These are phyloP conservation scores for Linnaemya tessellans DNA, from an alignment of 2,888 invertebrate genomes.

Conservation along the genomic window DNA sequence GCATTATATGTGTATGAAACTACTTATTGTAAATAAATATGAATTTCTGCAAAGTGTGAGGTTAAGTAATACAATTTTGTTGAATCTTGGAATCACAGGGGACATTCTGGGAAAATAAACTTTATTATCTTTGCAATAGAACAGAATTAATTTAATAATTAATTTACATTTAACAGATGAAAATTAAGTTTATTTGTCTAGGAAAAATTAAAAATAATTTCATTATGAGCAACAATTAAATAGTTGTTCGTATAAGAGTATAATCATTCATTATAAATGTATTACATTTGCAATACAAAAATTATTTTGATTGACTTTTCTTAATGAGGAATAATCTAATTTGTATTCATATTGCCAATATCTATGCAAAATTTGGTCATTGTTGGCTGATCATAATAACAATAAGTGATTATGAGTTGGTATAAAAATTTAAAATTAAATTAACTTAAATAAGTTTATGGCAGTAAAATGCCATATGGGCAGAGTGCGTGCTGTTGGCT, in stretches of 20 bases:
- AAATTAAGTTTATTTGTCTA: background rate
- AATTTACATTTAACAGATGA: background rate
- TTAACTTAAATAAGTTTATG: background rate
- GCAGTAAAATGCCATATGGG: too few species aligned
- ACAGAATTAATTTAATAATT: background rate
- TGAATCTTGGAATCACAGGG: slow-evolving; percentile 4
- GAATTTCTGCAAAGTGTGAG: background rate
- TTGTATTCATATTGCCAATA: too few species aligned
- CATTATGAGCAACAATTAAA: too few species aligned
- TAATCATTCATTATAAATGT: background rate
- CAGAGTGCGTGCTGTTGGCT: too few species aligned
- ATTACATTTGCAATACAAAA: background rate
- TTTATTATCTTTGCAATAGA: background rate
- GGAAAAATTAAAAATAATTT: too few species aligned
- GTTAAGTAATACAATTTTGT: slow-evolving; percentile 15
- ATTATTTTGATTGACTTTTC: background rate
- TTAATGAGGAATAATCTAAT: too few species aligned
- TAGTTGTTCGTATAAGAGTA: background rate
- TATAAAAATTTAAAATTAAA: background rate
- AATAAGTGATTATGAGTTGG: background rate
- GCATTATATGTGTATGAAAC: slow-evolving; percentile 5
- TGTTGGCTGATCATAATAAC: too few species aligned
- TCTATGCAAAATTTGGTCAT: too few species aligned
- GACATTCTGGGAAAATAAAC: background rate
- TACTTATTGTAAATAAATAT: slow-evolving; percentile 14